Evolutionary conservation across 2,888 invertebrate species (phyloP).

Genomic region (Heteromyza rotundicornis): DNA sequence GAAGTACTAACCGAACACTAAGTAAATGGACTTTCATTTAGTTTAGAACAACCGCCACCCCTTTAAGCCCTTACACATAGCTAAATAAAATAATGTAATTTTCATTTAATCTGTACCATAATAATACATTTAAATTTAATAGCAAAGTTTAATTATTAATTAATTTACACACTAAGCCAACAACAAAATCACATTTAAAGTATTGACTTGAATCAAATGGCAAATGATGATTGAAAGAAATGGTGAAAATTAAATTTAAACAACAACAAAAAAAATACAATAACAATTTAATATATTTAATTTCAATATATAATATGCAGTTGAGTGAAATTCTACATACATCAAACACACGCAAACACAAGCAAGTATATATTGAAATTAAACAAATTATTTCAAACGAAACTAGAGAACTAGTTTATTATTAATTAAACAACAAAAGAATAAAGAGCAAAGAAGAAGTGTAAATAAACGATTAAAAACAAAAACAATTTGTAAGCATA

Average conservation of each 20-base stretch:
- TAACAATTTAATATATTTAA: background rate
- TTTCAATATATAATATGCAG: background rate
- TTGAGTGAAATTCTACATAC: background rate
- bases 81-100: background rate
- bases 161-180: background rate
- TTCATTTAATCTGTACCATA: background rate
- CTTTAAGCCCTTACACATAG: too few species aligned
- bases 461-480: background rate
- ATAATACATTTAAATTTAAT: background rate
- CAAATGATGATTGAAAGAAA: too few species aligned
- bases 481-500: background rate
- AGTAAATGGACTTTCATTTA: too few species aligned
- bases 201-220: too few species aligned
- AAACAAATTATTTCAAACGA: background rate
- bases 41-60: too few species aligned
- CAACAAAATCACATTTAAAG: too few species aligned
- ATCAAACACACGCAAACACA: too few species aligned
- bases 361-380: too few species aligned
- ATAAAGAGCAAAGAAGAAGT: background rate
- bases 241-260: background rate
- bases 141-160: constrained; percentile 2
- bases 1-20: too few species aligned
- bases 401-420: background rate
- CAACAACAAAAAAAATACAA: background rate
- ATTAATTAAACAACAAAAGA: background rate